phyloP scores from a whole-genome alignment of 2,888 invertebrate genomes.

The Steinernema carpocapsae region DNA sequence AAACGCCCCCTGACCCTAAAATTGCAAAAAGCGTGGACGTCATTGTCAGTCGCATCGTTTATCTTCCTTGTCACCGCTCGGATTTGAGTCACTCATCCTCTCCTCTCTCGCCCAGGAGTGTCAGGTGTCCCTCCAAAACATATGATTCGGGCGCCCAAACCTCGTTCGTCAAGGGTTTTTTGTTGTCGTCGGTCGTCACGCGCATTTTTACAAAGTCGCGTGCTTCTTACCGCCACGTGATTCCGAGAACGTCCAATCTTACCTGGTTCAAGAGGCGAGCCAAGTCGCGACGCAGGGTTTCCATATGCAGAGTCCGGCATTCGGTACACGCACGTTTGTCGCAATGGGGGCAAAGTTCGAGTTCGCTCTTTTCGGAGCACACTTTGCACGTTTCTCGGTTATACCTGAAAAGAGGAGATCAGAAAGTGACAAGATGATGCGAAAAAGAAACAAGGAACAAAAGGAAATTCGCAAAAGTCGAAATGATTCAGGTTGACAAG shows the following conservation, averaged over 20 bases:
- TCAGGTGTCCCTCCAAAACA: constrained; percentile 5
- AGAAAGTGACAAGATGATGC: too few species aligned
- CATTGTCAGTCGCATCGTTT: too few species aligned
- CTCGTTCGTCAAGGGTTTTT: constrained; percentile 5
- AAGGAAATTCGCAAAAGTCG: constrained; percentile 2
- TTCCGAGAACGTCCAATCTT: not conserved
- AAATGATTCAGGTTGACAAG: too few species aligned
- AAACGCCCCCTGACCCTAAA: too few species aligned
- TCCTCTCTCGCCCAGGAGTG: not conserved
- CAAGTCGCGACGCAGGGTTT: constrained; percentile 89
- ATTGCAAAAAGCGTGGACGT: too few species aligned
- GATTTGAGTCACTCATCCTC: not conserved
- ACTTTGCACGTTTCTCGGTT: constrained; percentile 69
- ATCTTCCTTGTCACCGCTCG: not conserved
- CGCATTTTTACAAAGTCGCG: not conserved
- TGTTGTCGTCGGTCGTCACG: constrained; percentile 18
- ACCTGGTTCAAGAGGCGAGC: constrained; percentile 83
- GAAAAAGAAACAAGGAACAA: constrained; percentile 37
- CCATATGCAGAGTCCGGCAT: constrained; percentile 91
- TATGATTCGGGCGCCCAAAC: constrained; percentile 18
- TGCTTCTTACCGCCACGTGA: too few species aligned
- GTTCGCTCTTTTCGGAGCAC: constrained; percentile 69
- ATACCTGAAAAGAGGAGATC: constrained; percentile 54
- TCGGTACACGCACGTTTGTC: constrained; percentile 90
- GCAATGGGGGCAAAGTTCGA: constrained; percentile 84